Evolutionary conservation across 2,113 vertebrate species (phyloP), one percentile per base, ranked within the genome.

Genomic region (Cathartes aura): DNA sequence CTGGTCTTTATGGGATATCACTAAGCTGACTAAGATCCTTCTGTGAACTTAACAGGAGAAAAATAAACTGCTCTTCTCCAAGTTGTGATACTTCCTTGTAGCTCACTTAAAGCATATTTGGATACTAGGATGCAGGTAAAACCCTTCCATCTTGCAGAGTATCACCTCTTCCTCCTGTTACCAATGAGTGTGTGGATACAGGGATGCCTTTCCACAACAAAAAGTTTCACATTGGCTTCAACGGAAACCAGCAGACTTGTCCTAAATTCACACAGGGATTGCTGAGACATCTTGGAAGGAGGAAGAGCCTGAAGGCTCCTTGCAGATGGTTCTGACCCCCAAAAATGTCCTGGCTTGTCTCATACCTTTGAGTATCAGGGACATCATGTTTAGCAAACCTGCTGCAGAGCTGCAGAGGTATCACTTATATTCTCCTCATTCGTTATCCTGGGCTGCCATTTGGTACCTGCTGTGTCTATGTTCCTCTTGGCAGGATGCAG

Each of bases 401-500:
- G 32, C 67, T 80, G 48, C 50, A 68, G 82, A 71, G 66, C 53
- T 88, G 52, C 45, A 38, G 56, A 82, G 76, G 5, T 27, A 20
- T 76, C 72, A 24, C 55, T 80, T 21, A 5, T 4, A 42, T 74
- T 42, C 24, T 87, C 47, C 55, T 84, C 52, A 26, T 55, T 40
- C 11, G 1, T 91, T 93, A 63, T n/a, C 56, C 43, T 29, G 43
- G 29, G 72, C 50, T 89, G 60, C 76, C 47, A 10, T 83, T 94
- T 52, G 52, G 53, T 67, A 24, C 80, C 40, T 32, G 40, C 42
- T 20, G 14, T 12, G 12, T 21, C 70, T 48, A 6, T 1, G 0
- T 38, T 66, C 74, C 52, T 88, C 72, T 42, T 82, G 92, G 64
- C 53, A 92, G 59, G 45, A 83, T 62, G 55, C 40, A 94, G 66